phyloP scores from a whole-genome alignment of 2,797 vertebrate species.

The Dermochelys coriacea region DNA sequence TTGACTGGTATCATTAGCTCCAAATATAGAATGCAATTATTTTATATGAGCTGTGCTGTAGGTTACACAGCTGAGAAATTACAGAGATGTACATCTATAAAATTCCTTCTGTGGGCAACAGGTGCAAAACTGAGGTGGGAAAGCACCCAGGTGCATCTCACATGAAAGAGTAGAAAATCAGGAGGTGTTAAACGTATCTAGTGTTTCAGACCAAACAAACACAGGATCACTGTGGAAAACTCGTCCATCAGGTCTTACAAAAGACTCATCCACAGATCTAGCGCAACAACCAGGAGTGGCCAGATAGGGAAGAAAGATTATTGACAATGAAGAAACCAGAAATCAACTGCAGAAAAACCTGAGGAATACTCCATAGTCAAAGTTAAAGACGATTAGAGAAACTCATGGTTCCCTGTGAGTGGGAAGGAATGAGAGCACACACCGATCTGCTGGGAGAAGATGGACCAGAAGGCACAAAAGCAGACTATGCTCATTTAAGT shows the following conservation, averaged over 20 bases:
- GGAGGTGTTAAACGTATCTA: neutral
- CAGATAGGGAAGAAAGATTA: neutral
- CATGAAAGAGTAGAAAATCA: neutral
- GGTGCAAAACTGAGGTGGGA: neutral
- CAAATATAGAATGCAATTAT: slow-evolving; percentile 44
- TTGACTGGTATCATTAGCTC: slow-evolving; percentile 10
- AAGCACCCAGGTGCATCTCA: neutral
- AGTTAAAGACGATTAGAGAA: neutral
- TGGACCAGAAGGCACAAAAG: too few relatives aligned
- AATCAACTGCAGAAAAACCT: neutral
- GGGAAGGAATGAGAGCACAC: neutral
- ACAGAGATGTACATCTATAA: too few relatives aligned
- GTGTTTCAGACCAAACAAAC: neutral
- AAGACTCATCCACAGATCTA: neutral
- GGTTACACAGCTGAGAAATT: neutral
- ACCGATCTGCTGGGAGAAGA: too few relatives aligned
- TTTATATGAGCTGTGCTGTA: neutral
- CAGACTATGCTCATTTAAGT: too few relatives aligned
- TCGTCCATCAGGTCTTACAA: neutral
- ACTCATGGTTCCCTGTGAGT: neutral
- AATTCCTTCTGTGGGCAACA: neutral
- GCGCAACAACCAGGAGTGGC: neutral
- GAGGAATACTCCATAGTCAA: neutral
- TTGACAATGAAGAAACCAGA: neutral
- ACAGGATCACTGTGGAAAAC: neutral